These are phyloP conservation scores for Melanophora roralis DNA, from an alignment of 2,888 invertebrate species.

Conservation along the genomic window DNA sequence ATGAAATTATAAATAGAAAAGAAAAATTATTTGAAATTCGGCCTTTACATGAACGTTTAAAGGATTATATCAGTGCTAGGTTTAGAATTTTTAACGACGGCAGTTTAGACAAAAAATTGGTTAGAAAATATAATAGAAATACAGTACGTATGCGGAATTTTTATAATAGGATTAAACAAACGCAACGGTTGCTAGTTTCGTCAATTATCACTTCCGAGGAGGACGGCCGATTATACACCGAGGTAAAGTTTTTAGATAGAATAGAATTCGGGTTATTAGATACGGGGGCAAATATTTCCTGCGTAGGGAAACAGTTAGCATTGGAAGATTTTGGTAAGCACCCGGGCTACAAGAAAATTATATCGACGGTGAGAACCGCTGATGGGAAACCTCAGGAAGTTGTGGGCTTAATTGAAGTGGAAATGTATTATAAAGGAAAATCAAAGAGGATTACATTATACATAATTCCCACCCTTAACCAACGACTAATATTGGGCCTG, in stretches of 20 bases:
- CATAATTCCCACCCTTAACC: neutral
- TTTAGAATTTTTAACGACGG: neutral
- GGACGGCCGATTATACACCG: neutral
- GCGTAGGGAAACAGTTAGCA: neutral
- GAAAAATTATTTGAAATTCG: neutral
- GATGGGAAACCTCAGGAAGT: neutral
- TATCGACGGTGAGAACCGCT: neutral
- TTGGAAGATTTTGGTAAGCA: neutral
- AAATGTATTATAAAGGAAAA: neutral
- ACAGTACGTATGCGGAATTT: slow-evolving; percentile 18
- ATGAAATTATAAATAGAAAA: too few relatives aligned
- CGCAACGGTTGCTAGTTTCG: neutral
- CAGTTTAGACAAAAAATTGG: neutral
- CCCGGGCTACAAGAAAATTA: neutral
- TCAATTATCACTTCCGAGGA: neutral
- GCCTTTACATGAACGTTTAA: slow-evolving; percentile 4
- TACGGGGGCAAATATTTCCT: neutral
- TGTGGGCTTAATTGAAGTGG: neutral
- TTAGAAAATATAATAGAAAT: neutral
- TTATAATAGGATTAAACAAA: neutral
- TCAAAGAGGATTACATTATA: neutral
- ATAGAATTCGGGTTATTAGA: neutral
- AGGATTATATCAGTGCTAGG: neutral
- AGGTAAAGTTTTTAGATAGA: neutral
- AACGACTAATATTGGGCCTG: neutral